Evolutionary conservation across 2,888 invertebrate species (phyloP).

Genomic region (Exocentrus adspersus): DNA sequence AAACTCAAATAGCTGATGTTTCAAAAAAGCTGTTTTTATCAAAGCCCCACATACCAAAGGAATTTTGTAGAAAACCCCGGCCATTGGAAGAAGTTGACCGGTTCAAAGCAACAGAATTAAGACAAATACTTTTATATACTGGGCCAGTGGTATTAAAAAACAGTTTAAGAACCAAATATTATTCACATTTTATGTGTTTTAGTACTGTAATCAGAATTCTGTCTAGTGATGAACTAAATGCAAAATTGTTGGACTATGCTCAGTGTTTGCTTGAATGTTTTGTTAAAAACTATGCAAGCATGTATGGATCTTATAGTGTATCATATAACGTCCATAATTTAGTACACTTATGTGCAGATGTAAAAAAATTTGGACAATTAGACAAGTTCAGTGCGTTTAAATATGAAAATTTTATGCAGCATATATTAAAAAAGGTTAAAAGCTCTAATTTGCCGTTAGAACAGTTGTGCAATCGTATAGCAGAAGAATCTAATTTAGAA

Average conservation of each 20-base stretch:
- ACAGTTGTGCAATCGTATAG: slow-evolving; percentile 15
- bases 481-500: slow-evolving; percentile 5
- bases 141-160: slow-evolving; percentile 8
- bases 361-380: slow-evolving; percentile 3
- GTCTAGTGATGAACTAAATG: background rate
- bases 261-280: slow-evolving; percentile 4
- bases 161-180: background rate
- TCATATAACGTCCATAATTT: slow-evolving; percentile 20
- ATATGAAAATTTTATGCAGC: slow-evolving; percentile 15
- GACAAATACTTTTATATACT: slow-evolving; percentile 22
- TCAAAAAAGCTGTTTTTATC: background rate
- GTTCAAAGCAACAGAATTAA: slow-evolving; percentile 20
- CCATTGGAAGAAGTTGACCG: slow-evolving; percentile 12
- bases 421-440: slow-evolving; percentile 15
- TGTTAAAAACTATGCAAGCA: background rate
- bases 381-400: slow-evolving; percentile 8
- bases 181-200: slow-evolving; percentile 8
- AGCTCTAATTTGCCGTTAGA: background rate
- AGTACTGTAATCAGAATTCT: slow-evolving; percentile 4
- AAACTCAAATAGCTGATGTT: background rate
- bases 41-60: background rate
- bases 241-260: background rate
- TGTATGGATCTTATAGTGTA: slow-evolving; percentile 11
- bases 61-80: slow-evolving; percentile 11
- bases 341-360: slow-evolving; percentile 1